These are phyloP conservation scores for Drosophila percnosoma DNA, from an alignment of 2,888 invertebrate genomes.

Conservation along the genomic window DNA sequence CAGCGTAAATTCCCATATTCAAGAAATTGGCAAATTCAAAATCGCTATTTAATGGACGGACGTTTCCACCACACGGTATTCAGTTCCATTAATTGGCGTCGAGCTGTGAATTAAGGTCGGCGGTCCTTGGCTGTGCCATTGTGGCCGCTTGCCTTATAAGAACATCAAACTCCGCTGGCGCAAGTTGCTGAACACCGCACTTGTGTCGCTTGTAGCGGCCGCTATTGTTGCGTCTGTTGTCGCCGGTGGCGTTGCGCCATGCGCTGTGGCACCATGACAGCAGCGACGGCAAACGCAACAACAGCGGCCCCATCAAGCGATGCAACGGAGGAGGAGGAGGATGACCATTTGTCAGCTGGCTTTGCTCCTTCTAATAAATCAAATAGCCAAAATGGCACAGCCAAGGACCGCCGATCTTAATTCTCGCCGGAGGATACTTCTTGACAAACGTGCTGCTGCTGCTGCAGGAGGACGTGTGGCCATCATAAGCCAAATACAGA, in stretches of 20 bases:
- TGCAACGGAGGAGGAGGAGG: neutral
- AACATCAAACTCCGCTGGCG: neutral
- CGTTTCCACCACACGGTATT: neutral
- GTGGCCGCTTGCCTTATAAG: neutral
- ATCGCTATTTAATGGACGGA: neutral
- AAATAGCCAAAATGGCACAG: slow-evolving; percentile 1
- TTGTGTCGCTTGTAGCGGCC: neutral
- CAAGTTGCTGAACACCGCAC: neutral
- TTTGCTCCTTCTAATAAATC: neutral
- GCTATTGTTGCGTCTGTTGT: neutral
- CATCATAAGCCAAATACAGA: neutral
- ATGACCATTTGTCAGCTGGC: neutral
- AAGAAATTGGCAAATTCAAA: neutral
- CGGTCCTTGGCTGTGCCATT: neutral
- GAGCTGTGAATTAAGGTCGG: neutral
- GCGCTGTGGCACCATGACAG: neutral
- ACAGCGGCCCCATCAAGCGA: neutral
- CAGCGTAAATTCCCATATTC: neutral
- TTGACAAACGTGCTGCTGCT: neutral
- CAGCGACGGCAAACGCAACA: neutral
- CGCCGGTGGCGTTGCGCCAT: neutral
- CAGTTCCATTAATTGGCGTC: neutral
- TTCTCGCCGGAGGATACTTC: neutral
- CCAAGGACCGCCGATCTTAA: neutral
- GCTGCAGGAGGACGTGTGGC: neutral